These are phyloP conservation scores for Lytechinus pictus DNA, from an alignment of 35 echinoderm and acorn worm species.

Conservation along the genomic window DNA sequence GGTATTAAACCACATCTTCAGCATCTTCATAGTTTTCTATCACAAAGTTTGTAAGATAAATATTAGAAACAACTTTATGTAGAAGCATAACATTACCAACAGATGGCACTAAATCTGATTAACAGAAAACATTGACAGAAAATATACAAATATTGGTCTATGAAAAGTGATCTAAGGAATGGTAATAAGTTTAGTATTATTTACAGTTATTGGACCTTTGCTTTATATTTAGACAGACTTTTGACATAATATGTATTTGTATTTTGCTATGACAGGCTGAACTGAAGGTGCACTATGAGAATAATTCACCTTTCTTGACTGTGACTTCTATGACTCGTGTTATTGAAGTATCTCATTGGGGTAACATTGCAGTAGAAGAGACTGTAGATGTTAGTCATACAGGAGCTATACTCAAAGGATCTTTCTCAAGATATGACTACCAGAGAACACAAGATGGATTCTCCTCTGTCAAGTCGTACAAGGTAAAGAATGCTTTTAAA, in stretches of 20 bases:
- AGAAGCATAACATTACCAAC: too few species aligned
- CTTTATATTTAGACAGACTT: too few species aligned
- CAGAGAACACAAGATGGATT: constrained; percentile 92
- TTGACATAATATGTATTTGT: neutral
- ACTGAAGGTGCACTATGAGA: constrained; percentile 88
- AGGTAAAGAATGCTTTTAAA: constrained; percentile 60
- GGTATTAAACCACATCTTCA: too few species aligned
- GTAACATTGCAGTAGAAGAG: constrained; percentile 97
- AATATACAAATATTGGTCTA: too few species aligned
- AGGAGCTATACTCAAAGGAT: constrained; percentile 90
- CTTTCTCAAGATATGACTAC: constrained; percentile 97
- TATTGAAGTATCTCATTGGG: constrained; percentile 98
- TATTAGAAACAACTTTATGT: too few species aligned
- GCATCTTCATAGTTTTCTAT: too few species aligned
- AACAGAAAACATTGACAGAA: too few species aligned
- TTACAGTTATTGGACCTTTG: too few species aligned
- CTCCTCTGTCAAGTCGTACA: constrained; percentile 95
- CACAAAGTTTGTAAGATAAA: too few species aligned
- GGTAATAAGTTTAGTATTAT: too few species aligned
- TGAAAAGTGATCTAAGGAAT: too few species aligned
- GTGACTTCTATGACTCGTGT: constrained; percentile 91
- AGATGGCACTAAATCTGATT: too few species aligned
- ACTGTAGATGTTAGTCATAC: constrained; percentile 83
- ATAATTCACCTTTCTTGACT: constrained; percentile 94
- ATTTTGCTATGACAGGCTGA: constrained; percentile 64